A percentile compares a stretch with the other conserved stretches of the same genome.
Evolutionary conservation across 2,888 invertebrate genomes (phyloP).

Genomic region (Trissolcus japonicus): DNA sequence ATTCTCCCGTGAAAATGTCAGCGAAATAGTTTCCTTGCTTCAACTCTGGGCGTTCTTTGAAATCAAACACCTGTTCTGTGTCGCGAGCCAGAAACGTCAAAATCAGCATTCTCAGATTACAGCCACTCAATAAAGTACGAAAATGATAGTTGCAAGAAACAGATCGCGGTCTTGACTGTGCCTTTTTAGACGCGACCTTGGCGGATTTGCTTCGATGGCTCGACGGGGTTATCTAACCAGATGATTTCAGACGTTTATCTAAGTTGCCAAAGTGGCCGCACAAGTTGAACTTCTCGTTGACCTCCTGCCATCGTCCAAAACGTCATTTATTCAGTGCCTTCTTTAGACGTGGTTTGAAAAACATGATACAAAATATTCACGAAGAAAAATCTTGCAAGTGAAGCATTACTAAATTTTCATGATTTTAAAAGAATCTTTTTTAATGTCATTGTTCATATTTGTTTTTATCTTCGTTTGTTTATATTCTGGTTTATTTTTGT

Average conservation of each 20-base stretch:
- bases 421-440: too few relatives aligned
- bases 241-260: conserved; percentile 14
- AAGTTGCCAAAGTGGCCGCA: conserved; percentile 27
- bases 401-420: too few relatives aligned
- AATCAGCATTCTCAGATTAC: conserved; percentile 25
- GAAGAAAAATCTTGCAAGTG: too few relatives aligned
- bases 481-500: too few relatives aligned
- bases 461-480: too few relatives aligned
- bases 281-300: conserved; percentile 24
- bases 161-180: conserved; percentile 24
- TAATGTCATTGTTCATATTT: too few relatives aligned
- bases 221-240: conserved; percentile 22
- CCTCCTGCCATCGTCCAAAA: background rate
- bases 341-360: too few relatives aligned
- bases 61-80: conserved; percentile 19
- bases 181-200: conserved; percentile 42
- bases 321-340: too few relatives aligned
- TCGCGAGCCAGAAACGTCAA: conserved; percentile 27
- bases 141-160: conserved; percentile 20
- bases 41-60: background rate
- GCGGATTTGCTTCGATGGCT: conserved; percentile 5
- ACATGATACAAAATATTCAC: too few relatives aligned
- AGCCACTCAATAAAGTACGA: conserved; percentile 23
- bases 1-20: too few relatives aligned
- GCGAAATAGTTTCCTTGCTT: too few relatives aligned